Base-by-base conservation (phyloP, 2,888 invertebrate genomes). In the Anarsia innoxiella region DNA sequence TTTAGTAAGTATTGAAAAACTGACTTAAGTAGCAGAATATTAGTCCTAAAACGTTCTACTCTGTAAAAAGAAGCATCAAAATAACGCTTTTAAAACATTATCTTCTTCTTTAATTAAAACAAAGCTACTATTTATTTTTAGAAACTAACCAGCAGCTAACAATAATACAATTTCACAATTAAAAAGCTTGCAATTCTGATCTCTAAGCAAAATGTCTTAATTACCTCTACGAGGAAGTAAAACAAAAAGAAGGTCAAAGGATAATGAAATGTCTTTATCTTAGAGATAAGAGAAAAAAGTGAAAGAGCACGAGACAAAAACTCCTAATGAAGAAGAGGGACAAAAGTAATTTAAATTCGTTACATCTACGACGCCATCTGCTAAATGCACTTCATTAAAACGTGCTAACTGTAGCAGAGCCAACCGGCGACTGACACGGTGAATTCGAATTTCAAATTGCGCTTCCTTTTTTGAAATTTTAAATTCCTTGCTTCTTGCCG, bases 371-470 rank as follows among this genome's bases (percentile, higher is more conserved):
- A 53, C 57, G 59, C 66, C 72, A 70, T 72, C 74, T 75, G 74
- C 48, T 64, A 66, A 71, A 68, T 68, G 69, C 70, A 68, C 70
- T 75, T 77, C 65, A 70, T 77, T 74, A 74, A 68, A 63, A 66
- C 64, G 69, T 66, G 69, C 68, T 66, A 65, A 64, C 64, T 52
- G 57, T 55, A 49, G 48, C 49, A 56, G 43, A 53, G 64, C 48
- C 46, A 52, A 48, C 52, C 52, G 56, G 44, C 51, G 54, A 68
- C 64, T 64, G 65, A 63, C 53, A 45, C 42, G 42, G 46, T 50
- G 57, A 64, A 71, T 73, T 64, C 66, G 62, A 69, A 73, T 66
- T 76, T 72, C 66, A 70, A 74, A 75, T 73, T 58, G 57, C 51
- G 39, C 45, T 49, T 55, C 44, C 64, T 63, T 66, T 68, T 73